Percentiles rank a stretch among this genome's conserved stretches.
Evolutionary conservation across 2,797 vertebrate species (phyloP).

Genomic region (Gorsachius magnificus): DNA sequence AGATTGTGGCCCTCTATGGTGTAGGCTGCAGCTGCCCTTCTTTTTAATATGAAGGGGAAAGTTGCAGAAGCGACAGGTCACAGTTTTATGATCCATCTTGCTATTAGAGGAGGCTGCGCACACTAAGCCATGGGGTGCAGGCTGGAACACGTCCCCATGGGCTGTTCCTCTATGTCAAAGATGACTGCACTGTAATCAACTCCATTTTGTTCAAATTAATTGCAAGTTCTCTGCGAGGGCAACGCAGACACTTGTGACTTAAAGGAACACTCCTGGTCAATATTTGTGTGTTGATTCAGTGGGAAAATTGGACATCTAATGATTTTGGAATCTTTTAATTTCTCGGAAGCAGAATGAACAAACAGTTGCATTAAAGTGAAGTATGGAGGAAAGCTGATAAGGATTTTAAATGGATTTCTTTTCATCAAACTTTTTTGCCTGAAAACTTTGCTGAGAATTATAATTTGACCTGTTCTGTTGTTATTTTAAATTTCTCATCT

Average conservation of each 20-base stretch:
- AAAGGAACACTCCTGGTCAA: not conserved
- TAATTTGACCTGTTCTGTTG: not conserved
- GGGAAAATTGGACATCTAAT: not conserved
- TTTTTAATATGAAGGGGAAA: not conserved
- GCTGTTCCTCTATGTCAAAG: not conserved
- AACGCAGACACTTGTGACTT: not conserved
- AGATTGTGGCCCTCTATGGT: not conserved
- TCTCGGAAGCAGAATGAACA: not conserved
- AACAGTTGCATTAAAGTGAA: not conserved
- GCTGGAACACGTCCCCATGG: constrained; percentile 31
- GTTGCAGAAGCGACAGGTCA: constrained; percentile 21
- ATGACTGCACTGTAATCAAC: not conserved
- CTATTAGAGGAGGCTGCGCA: not conserved
- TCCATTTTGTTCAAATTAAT: not conserved
- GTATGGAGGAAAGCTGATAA: not conserved
- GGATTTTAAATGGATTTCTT: not conserved
- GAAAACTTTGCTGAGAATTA: not conserved
- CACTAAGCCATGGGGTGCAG: not conserved
- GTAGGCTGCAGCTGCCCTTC: not conserved
- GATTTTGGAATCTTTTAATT: not conserved
- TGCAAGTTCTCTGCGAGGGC: not conserved
- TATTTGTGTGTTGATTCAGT: not conserved
- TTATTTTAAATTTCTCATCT: not conserved
- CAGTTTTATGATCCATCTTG: not conserved
- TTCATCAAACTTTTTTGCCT: not conserved